Evolutionary conservation across 1,140 invertebrate species (phyloP), one percentile per base, ranked within the genome.

Genomic region (Pentalonia nigronervosa): DNA sequence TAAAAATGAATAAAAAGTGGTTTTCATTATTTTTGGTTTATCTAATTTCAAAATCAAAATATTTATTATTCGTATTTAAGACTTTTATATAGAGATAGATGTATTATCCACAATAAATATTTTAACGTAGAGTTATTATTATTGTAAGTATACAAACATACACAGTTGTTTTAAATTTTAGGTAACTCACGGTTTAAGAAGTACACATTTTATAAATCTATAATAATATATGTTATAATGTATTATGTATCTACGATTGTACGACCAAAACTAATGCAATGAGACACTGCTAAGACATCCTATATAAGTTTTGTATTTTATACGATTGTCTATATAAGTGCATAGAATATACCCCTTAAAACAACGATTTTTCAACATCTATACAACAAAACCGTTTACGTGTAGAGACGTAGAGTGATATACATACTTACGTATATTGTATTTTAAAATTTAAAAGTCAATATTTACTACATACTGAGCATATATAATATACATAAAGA

Each of bases 361-460:
- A 41, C 83, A 41, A 84, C 83, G 83, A 84, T 84, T 30, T 76
- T 76, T 76, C 60, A 76, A n/a, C n/a, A 76, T 76, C 30, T n/a
- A 45, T 41, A 2, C 4, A 84, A 45, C 23, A 45, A 84, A 45
- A 84, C 60, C 60, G n/a, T 76, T 76, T n/a, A 76, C n/a, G 30
- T n/a, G 30, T n/a, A 41, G 41, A 41, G 41, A 41, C 41, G 60
- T 1, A 17, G 14, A 76, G 60, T n/a, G 17, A 76, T 76, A 84
- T 45, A 84, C 23, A 41, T 41, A 45, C 23, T 45, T 45, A 41
- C 8, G 36, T 84, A 84, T 84, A 84, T 84, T 84, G 36, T 84
- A 84, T 45, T 83, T 83, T 83, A 83, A 83, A 83, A 83, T 83
- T 83, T 36, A 23, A 83, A 83, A 20, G n/a, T 7, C 76, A 83